Percentiles rank a stretch among this genome's conserved stretches.
Conservation (phyloP, 2,888 invertebrate species). For the Callyntrura guangdongensis region DNA sequence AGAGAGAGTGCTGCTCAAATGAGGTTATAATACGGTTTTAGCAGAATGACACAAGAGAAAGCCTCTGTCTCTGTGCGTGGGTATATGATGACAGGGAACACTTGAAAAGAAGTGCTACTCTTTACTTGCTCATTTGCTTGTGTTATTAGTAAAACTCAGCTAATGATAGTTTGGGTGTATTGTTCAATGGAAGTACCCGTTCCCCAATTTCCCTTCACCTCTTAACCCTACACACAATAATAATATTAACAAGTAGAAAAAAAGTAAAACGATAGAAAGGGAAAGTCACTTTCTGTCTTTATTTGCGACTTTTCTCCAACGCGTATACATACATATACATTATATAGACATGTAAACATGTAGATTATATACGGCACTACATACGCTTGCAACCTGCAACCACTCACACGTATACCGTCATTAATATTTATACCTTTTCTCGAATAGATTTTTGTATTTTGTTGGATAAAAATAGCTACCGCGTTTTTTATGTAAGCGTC, state of each 20-base stretch:
- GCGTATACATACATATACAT: not conserved
- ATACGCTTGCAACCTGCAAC: not conserved
- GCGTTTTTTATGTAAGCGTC: not conserved
- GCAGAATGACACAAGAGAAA: slow-evolving; percentile 9
- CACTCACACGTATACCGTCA: not conserved
- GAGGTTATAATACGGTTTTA: slow-evolving; percentile 25
- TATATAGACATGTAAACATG: too few species aligned
- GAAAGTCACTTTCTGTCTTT: not conserved
- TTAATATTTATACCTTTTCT: not conserved
- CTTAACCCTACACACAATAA: not conserved
- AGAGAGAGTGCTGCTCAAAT: slow-evolving; percentile 4
- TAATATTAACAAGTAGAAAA: not conserved
- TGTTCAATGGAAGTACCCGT: not conserved
- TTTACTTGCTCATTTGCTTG: slow-evolving; percentile 53
- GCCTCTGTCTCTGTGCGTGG: too few species aligned
- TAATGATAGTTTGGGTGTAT: slow-evolving; percentile 31
- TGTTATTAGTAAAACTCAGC: slow-evolving; percentile 37
- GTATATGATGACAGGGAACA: slow-evolving; percentile 2
- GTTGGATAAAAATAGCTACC: not conserved
- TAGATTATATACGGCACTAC: not conserved
- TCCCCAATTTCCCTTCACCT: not conserved
- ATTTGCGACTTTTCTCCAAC: not conserved
- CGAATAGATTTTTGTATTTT: not conserved
- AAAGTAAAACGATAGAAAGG: not conserved
- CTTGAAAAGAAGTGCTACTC: slow-evolving; percentile 25